A percentile compares a stretch with the other conserved stretches of the same genome.
These are phyloP conservation scores for Anarrhichthys ocellatus DNA, from an alignment of 2,113 vertebrate genomes.

Conservation along the genomic window DNA sequence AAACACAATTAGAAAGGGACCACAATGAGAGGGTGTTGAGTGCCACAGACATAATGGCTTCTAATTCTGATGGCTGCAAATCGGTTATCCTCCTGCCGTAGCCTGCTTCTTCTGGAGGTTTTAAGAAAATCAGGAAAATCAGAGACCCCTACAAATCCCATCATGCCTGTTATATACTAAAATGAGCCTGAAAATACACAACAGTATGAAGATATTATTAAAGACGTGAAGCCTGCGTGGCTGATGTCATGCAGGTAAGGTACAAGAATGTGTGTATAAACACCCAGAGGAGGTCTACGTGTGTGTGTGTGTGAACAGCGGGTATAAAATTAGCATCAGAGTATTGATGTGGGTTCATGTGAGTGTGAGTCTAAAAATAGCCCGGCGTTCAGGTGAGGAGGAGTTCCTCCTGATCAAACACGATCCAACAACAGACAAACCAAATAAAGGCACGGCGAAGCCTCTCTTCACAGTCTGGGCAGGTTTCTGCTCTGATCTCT, in stretches of 20 bases:
- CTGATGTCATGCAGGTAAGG: background rate
- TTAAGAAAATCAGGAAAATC: background rate
- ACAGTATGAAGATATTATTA: slow-evolving; percentile 27
- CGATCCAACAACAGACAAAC: slow-evolving; percentile 20
- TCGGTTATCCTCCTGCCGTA: background rate
- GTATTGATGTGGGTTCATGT: slow-evolving; percentile 66
- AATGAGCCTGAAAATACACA: background rate
- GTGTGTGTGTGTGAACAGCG: slow-evolving; percentile 38
- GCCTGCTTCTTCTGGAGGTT: background rate
- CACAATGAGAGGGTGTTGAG: slow-evolving; percentile 38
- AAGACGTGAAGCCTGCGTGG: slow-evolving; percentile 7
- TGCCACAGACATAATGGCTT: slow-evolving; percentile 18
- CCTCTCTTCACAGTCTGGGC: slow-evolving; percentile 52
- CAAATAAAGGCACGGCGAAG: slow-evolving; percentile 16
- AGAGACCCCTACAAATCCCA: background rate
- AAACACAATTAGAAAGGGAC: slow-evolving; percentile 29
- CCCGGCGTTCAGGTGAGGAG: slow-evolving; percentile 62
- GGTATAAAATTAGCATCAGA: slow-evolving; percentile 60
- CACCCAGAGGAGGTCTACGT: slow-evolving; percentile 21
- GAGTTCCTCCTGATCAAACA: slow-evolving; percentile 67
- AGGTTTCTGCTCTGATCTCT: slow-evolving; percentile 51
- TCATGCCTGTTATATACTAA: background rate
- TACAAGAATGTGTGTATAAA: background rate
- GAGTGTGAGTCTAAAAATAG: slow-evolving; percentile 74
- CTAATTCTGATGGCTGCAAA: slow-evolving; percentile 8